Conservation (phyloP, 1,140 invertebrate genomes). For the Tetramorium alpestre region DNA sequence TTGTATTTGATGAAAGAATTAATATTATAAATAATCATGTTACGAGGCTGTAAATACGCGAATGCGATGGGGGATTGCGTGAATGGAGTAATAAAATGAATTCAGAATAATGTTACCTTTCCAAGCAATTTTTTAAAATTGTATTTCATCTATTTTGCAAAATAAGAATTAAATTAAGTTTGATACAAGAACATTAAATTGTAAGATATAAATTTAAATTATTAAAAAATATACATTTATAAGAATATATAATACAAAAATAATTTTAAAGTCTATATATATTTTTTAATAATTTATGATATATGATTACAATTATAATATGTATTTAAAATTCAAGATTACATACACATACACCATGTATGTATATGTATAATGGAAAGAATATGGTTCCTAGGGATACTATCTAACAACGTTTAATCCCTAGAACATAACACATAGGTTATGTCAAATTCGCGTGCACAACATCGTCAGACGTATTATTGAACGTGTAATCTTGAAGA, state of each 20-base stretch:
- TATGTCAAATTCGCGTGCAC: not conserved
- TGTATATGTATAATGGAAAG: no score
- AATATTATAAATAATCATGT: constrained; percentile 25
- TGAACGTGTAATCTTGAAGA: not conserved
- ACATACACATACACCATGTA: not conserved
- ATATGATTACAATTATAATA: no score
- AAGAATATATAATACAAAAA: not conserved
- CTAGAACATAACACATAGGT: not conserved
- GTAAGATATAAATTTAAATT: not conserved
- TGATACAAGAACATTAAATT: not conserved
- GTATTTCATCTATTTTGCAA: not conserved
- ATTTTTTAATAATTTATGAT: no score
- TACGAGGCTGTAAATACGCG: constrained; percentile 19
- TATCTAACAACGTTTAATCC: not conserved
- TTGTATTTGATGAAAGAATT: constrained; percentile 8
- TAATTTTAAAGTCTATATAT: not conserved
- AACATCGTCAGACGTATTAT: not conserved
- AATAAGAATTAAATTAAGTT: not conserved
- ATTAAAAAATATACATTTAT: constrained; percentile 2
- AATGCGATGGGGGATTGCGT: not conserved
- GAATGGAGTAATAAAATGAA: constrained; percentile 22
- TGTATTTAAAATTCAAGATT: no score
- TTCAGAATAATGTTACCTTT: not conserved
- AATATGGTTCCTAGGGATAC: not conserved
- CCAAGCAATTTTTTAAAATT: not conserved